Conservation (phyloP, 2,113 vertebrate genomes). For the Caranx melampygus region DNA sequence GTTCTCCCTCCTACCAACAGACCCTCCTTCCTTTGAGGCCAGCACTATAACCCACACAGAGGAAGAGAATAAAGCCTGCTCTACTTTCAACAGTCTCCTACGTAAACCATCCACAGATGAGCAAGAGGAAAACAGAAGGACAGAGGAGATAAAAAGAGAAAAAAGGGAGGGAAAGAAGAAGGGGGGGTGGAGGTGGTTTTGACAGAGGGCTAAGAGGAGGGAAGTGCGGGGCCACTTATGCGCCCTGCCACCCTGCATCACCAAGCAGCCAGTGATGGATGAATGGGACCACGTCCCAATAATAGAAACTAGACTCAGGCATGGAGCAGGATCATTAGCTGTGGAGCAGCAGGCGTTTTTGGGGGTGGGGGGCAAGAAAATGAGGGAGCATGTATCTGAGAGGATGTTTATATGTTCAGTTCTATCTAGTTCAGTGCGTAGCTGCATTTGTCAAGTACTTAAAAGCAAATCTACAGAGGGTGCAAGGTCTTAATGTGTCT, state of each 20-base stretch:
- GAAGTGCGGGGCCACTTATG: conserved; percentile 46
- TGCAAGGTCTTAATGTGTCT: conserved; percentile 13
- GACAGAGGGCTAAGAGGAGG: conserved; percentile 38
- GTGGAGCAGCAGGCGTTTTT: conserved; percentile 41
- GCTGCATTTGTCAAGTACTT: conserved; percentile 51
- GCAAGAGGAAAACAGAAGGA: conserved; percentile 60
- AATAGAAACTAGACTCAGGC: conserved; percentile 69
- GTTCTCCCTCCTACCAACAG: conserved; percentile 25
- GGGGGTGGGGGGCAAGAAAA: neutral
- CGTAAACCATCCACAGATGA: conserved; percentile 45
- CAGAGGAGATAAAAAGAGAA: conserved; percentile 54
- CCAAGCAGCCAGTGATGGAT: conserved; percentile 69
- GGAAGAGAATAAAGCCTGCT: conserved; percentile 43
- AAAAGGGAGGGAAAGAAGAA: neutral
- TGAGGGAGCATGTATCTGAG: conserved; percentile 2
- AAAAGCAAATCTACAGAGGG: conserved; percentile 18
- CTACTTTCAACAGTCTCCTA: conserved; percentile 44
- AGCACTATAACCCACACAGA: conserved; percentile 22
- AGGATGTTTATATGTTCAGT: conserved; percentile 22
- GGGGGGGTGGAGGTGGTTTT: conserved; percentile 5
- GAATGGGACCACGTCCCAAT: conserved; percentile 75
- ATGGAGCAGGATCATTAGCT: conserved; percentile 48
- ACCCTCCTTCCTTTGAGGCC: conserved; percentile 35
- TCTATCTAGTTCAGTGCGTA: conserved; percentile 19
- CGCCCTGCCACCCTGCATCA: conserved; percentile 76